Evolutionary conservation across 1,140 invertebrate species (phyloP).

Genomic region (Cydia splendana): DNA sequence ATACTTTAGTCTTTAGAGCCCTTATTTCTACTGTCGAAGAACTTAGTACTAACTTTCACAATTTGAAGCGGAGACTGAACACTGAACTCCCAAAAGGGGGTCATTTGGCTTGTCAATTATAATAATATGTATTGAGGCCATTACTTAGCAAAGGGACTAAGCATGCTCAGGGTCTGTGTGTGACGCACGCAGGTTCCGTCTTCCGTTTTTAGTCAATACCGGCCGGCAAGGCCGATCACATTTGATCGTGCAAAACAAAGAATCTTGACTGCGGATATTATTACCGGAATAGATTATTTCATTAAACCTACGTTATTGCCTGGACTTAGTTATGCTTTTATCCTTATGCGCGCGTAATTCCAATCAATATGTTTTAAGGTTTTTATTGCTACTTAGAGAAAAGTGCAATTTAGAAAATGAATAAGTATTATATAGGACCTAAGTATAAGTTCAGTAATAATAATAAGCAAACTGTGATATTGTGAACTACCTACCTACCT

Average conservation of each 20-base stretch:
- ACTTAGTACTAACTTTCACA: no score
- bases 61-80: neutral
- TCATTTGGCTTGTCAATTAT: neutral
- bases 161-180: neutral
- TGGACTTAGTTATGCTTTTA: neutral
- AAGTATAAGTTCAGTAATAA: no score
- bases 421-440: no score
- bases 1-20: no score
- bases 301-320: neutral
- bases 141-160: neutral
- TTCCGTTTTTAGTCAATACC: constrained; percentile 69
- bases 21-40: no score
- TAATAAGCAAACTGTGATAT: no score
- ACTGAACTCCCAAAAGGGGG: neutral
- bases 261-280: constrained; percentile 20
- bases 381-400: no score
- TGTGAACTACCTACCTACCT: no score
- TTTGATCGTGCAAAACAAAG: constrained; percentile 15
- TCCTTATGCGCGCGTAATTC: neutral
- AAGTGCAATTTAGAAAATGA: no score
- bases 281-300: constrained; percentile 23
- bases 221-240: constrained; percentile 48
- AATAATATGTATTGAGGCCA: neutral
- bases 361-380: no score
- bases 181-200: constrained; percentile 52